These are phyloP conservation scores for Aleadryas rufinucha DNA, from an alignment of 2,113 vertebrate species.

Conservation along the genomic window DNA sequence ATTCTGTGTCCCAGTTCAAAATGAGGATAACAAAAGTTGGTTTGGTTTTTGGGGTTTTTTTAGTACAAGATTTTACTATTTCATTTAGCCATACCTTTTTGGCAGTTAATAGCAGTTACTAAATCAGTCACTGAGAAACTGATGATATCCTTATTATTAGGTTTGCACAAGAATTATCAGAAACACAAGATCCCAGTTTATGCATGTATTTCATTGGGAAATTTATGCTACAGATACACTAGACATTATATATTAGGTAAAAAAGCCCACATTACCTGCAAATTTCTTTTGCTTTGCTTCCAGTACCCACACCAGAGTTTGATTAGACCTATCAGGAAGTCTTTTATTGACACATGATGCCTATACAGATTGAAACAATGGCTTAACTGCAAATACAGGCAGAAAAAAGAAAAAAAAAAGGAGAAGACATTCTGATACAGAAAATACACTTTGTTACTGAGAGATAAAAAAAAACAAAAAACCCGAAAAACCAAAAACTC, in stretches of 20 bases:
- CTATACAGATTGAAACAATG: background rate
- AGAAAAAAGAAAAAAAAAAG: background rate
- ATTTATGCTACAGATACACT: background rate
- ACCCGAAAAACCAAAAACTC: rapidly evolving
- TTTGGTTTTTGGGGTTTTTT: background rate
- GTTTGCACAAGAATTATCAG: background rate
- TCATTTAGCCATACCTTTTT: background rate
- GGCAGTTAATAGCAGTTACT: background rate
- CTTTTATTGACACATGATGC: background rate
- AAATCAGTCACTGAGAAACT: background rate
- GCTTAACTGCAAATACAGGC: background rate
- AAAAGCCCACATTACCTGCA: background rate
- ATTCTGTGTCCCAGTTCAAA: background rate
- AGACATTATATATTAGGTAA: background rate
- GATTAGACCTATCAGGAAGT: background rate
- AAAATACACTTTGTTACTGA: background rate
- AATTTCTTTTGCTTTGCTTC: background rate
- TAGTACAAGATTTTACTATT: background rate
- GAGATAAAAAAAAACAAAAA: background rate
- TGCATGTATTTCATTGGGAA: background rate
- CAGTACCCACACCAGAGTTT: background rate
- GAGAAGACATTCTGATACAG: background rate
- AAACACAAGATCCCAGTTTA: background rate
- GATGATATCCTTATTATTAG: background rate
- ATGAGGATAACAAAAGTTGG: background rate